phyloP scores from a whole-genome alignment of 2,888 invertebrate genomes.

The Anoncus sp. region DNA sequence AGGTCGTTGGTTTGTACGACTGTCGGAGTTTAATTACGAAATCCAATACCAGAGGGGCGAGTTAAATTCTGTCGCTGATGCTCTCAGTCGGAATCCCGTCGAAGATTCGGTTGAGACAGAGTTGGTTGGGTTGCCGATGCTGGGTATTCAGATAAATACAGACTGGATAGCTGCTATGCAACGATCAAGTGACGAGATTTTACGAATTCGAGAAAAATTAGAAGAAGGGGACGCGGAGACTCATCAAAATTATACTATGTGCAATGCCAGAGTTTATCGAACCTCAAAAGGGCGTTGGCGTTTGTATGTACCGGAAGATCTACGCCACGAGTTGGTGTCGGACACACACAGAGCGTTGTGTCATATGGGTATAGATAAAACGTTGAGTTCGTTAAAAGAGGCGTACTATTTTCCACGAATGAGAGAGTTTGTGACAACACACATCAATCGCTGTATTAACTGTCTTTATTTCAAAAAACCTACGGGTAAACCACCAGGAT shows the following conservation, averaged over 20 bases:
- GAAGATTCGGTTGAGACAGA: slow-evolving; percentile 48
- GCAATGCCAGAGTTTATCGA: slow-evolving; percentile 60
- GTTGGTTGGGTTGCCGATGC: slow-evolving; percentile 59
- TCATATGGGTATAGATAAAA: slow-evolving; percentile 65
- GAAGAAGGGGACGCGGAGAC: slow-evolving; percentile 53
- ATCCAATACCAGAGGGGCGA: slow-evolving; percentile 64
- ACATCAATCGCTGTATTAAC: slow-evolving; percentile 58
- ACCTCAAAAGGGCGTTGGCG: slow-evolving; percentile 49
- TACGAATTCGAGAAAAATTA: slow-evolving; percentile 41
- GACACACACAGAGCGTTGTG: slow-evolving; percentile 51
- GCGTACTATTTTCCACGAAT: slow-evolving; percentile 63
- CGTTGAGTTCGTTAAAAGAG: slow-evolving; percentile 48
- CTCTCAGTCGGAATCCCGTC: slow-evolving; percentile 63
- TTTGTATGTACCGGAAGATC: slow-evolving; percentile 56
- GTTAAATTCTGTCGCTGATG: slow-evolving; percentile 58
- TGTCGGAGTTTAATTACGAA: slow-evolving; percentile 63
- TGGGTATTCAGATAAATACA: slow-evolving; percentile 58
- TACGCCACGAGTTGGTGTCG: slow-evolving; percentile 57
- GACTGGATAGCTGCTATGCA: slow-evolving; percentile 65
- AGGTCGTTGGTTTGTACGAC: slow-evolving; percentile 66
- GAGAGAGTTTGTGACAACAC: slow-evolving; percentile 56
- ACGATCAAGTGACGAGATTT: slow-evolving; percentile 41
- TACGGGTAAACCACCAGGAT: slow-evolving; percentile 49
- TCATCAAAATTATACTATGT: slow-evolving; percentile 58
- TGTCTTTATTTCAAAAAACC: slow-evolving; percentile 55